A percentile compares a stretch with the other conserved stretches of the same genome.
These are phyloP conservation scores for Cyprinodon variegatus DNA, from an alignment of 2,113 vertebrate species.

Conservation along the genomic window DNA sequence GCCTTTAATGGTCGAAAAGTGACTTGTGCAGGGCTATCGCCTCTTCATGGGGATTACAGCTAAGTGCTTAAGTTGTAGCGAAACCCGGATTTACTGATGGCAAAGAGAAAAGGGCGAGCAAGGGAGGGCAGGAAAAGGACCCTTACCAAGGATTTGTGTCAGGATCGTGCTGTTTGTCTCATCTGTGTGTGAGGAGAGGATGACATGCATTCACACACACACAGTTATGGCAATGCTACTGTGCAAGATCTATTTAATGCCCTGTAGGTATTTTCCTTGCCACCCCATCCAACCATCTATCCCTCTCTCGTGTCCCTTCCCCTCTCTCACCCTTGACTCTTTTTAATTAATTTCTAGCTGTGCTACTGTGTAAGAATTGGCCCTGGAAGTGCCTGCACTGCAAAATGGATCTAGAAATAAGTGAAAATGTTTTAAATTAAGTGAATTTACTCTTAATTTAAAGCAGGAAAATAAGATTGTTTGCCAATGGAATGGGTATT, in stretches of 20 bases:
- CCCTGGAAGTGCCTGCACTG: slow-evolving; percentile 45
- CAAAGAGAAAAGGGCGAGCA: slow-evolving; percentile 68
- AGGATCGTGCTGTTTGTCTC: slow-evolving; percentile 62
- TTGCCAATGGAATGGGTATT: too few relatives aligned
- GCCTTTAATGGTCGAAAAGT: slow-evolving; percentile 78
- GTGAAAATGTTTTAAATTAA: too few relatives aligned
- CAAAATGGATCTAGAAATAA: too few relatives aligned
- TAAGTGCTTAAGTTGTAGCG: slow-evolving; percentile 81
- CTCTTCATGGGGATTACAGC: slow-evolving; percentile 81
- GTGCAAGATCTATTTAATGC: slow-evolving; percentile 42
- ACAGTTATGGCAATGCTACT: slow-evolving; percentile 34
- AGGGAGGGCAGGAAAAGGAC: slow-evolving; percentile 70
- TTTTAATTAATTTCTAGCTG: slow-evolving; percentile 76
- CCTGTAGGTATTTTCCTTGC: slow-evolving; percentile 46
- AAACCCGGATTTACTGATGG: slow-evolving; percentile 80
- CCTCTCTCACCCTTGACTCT: slow-evolving; percentile 39
- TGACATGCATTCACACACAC: slow-evolving; percentile 40
- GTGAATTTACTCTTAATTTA: too few relatives aligned
- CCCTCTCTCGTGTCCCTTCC: slow-evolving; percentile 21
- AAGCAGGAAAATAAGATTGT: too few relatives aligned
- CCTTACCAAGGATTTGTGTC: slow-evolving; percentile 78
- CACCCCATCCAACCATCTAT: slow-evolving; percentile 16
- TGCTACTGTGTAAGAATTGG: slow-evolving; percentile 68
- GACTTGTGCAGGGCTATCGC: slow-evolving; percentile 78
- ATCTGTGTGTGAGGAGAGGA: slow-evolving; percentile 54